Conservation (phyloP, 2,797 vertebrate genomes). For the Acanthornis magna region DNA sequence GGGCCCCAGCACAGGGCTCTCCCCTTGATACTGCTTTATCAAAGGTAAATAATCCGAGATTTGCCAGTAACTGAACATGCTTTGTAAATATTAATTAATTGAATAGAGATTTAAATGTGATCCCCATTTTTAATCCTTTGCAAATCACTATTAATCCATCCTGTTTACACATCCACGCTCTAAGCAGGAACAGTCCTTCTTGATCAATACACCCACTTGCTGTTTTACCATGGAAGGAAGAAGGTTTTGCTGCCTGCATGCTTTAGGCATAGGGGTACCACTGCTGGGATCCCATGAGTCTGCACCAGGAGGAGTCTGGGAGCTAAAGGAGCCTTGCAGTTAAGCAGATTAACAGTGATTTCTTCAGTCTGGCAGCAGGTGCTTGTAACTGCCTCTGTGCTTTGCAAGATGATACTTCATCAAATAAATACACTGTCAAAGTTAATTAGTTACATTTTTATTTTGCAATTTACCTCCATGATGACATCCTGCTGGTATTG, state of each 20-base stretch:
- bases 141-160: background rate
- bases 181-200: background rate
- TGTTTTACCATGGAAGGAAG: background rate
- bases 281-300: background rate
- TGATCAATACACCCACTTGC: background rate
- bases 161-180: background rate
- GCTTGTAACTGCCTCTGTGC: background rate
- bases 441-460: constrained; percentile 33
- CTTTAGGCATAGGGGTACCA: background rate
- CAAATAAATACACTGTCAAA: background rate
- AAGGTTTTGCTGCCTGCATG: background rate
- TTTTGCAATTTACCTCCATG: background rate
- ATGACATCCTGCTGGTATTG: background rate
- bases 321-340: background rate
- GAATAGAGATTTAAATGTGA: background rate
- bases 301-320: background rate
- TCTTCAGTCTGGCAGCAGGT: constrained; percentile 24
- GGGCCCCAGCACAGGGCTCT: background rate
- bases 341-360: constrained; percentile 32
- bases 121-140: constrained; percentile 3
- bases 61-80: background rate
- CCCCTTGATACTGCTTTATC: background rate
- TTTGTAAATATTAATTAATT: background rate
- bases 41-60: background rate
- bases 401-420: constrained; percentile 32